Evolutionary conservation across 2,797 vertebrate genomes (phyloP).

Genomic region (Linurgus olivaceus): DNA sequence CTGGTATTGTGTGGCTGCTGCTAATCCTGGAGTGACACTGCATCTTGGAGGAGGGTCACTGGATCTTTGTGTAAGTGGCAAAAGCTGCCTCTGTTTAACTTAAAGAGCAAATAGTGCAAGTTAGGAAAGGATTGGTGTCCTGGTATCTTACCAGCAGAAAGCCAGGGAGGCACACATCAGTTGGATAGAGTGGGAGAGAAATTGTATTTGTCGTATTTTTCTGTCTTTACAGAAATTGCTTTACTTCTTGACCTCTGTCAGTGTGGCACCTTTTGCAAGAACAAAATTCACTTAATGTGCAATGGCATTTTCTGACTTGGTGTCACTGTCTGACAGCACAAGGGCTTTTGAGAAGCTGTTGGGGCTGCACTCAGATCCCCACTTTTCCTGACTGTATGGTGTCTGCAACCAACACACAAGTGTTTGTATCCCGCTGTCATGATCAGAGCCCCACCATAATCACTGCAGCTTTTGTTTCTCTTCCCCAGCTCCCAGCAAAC

Average conservation of each 20-base stretch:
- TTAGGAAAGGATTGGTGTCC: neutral
- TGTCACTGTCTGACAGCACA: neutral
- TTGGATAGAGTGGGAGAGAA: neutral
- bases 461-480: neutral
- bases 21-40: neutral
- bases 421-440: fast-evolving
- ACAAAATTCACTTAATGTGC: neutral
- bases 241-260: neutral
- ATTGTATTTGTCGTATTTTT: neutral
- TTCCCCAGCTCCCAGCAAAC: neutral
- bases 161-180: fast-evolving
- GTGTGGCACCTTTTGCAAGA: neutral
- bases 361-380: fast-evolving
- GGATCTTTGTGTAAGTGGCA: neutral
- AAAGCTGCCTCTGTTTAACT: neutral
- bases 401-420: neutral
- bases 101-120: neutral
- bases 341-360: neutral
- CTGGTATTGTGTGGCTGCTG: neutral
- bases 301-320: neutral
- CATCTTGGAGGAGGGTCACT: neutral
- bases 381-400: fast-evolving
- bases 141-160: neutral
- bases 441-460: neutral
- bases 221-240: neutral